Evolutionary conservation across 2,113 vertebrate species (phyloP), one percentile per base, ranked within the genome.

Genomic region (Cyanoliseus patagonus): DNA sequence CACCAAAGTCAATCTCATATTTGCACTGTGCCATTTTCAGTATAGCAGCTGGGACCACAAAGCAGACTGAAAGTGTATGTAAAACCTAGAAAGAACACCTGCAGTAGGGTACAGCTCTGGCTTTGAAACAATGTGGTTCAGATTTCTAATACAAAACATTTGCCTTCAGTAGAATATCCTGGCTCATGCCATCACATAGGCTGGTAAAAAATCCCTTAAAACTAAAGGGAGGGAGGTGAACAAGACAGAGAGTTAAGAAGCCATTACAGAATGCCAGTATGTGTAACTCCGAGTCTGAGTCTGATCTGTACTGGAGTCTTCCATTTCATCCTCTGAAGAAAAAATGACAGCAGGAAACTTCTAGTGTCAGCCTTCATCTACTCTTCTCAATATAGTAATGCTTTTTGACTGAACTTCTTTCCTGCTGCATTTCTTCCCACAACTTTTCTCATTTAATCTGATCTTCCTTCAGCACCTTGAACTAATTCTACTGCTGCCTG

Each of bases 301-400:
- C 74, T 96, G 94, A 94, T 95, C 86, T 62, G 62, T 91, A 47
- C 63, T 89, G 80, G 93, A 97, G 86, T 81, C 81, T 95, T 96
- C 88, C 72, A 79, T 96, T 96, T 94, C 94, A 91, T 57, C 64
- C 75, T 95, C 83, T 90, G 86, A 94, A 96, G 73, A 94, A 87
- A 93, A 94, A 89, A 97, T 93, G 90, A 95, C 91, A 97, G 90
- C 84, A 94, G 83, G 83, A 95, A 97, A 95, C 88, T 93, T 95
- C 66, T 55, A 75, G 17, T 82, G 90, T 94, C 96, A 95, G 67
- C 85, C 37, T 94, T 93, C 93, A 92, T 94, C 85, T 90, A 70
- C 39, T 88, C 67, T 90, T 84, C 77, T 52, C 31, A 42, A 74
- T 94, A 92, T 94, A 78, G 47, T 90, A 94, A 96, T 93, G 73